These are phyloP conservation scores for Bombus waltoni DNA, from an alignment of 1,140 invertebrate species.

Conservation along the genomic window DNA sequence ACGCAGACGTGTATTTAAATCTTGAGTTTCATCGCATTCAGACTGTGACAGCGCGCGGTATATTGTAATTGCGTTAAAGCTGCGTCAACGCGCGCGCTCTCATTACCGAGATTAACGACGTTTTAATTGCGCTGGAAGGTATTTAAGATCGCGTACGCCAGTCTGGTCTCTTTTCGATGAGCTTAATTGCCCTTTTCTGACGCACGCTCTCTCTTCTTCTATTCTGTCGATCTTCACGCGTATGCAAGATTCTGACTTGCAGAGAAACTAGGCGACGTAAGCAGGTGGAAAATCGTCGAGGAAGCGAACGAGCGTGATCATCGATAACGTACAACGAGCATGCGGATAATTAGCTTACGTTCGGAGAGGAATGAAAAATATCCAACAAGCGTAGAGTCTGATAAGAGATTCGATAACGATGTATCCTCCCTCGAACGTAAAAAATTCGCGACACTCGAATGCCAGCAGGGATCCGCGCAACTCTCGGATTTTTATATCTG, in stretches of 20 bases:
- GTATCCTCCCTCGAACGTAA: not conserved
- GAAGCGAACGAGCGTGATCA: not conserved
- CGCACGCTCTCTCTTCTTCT: no score
- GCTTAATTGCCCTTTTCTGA: slow-evolving; percentile 25
- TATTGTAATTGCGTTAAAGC: slow-evolving; percentile 66
- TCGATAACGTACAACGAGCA: not conserved
- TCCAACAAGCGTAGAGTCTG: not conserved
- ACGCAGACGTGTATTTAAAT: slow-evolving; percentile 70
- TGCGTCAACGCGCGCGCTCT: slow-evolving; percentile 61
- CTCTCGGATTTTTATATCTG: not conserved
- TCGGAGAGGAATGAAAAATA: not conserved
- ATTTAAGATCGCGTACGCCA: slow-evolving; percentile 24
- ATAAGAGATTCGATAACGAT: not conserved
- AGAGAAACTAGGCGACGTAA: not conserved
- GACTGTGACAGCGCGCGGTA: slow-evolving; percentile 76
- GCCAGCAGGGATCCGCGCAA: not conserved
- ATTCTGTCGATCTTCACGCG: not conserved
- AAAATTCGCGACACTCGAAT: not conserved
- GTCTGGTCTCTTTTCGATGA: slow-evolving; percentile 20
- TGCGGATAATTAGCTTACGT: not conserved
- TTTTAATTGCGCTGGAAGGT: slow-evolving; percentile 73
- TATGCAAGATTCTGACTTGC: not conserved
- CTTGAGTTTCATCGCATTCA: slow-evolving; percentile 72
- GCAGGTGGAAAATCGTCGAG: not conserved
- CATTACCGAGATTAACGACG: slow-evolving; percentile 72